Conservation (phyloP, 2,888 invertebrate species). For the Halictus quadricinctus region DNA sequence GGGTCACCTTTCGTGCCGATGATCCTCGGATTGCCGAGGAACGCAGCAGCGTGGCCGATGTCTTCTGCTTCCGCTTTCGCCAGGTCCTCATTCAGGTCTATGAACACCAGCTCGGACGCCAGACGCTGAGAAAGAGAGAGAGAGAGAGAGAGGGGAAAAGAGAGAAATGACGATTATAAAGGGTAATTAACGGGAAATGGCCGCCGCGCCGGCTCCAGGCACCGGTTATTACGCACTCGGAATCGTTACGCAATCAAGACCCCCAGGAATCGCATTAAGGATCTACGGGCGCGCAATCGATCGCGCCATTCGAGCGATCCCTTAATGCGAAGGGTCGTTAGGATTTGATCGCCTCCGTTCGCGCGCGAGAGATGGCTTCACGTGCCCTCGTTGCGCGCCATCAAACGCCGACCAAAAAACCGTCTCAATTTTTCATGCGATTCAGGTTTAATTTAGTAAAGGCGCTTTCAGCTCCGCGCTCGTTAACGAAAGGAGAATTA, state of each 20-base stretch:
- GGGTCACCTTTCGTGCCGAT: conserved; percentile 76
- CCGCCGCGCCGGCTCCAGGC: conserved; percentile 25
- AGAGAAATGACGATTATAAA: conserved; percentile 33
- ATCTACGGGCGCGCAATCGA: conserved; percentile 58
- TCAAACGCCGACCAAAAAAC: background rate
- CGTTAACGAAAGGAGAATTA: background rate
- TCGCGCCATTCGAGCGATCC: conserved; percentile 64
- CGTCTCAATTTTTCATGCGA: background rate
- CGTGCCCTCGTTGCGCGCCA: conserved; percentile 23
- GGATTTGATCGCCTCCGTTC: conserved; percentile 65
- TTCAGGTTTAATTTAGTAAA: conserved; percentile 22
- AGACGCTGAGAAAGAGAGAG: conserved; percentile 81
- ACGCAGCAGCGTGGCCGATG: conserved; percentile 86
- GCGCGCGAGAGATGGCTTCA: conserved; percentile 10
- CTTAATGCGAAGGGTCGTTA: conserved; percentile 74
- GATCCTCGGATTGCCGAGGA: conserved; percentile 84
- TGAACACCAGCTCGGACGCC: conserved; percentile 85
- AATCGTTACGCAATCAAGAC: conserved; percentile 65
- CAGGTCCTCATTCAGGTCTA: conserved; percentile 85
- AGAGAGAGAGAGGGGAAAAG: background rate
- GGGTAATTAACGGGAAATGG: conserved; percentile 58
- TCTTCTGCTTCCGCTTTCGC: conserved; percentile 87
- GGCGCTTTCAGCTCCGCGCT: background rate
- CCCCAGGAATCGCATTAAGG: conserved; percentile 65
- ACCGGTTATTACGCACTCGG: conserved; percentile 62